Conservation (phyloP, 2,888 invertebrate genomes). For the Crematogaster levior region DNA sequence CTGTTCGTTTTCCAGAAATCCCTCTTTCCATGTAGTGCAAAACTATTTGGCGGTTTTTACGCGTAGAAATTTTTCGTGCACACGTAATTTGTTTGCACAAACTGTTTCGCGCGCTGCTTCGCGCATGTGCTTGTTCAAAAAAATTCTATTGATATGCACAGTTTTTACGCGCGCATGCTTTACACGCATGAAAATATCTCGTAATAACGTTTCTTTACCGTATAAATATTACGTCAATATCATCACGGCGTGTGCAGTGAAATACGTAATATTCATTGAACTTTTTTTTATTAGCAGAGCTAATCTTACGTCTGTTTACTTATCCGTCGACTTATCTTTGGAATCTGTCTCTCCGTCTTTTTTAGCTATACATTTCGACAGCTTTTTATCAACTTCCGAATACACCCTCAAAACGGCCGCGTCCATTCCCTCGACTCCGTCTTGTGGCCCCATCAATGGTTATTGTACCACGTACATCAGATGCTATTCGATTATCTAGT, state of each 20-base stretch:
- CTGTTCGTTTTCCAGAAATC: background rate
- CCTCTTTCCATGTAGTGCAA: background rate
- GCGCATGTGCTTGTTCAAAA: constrained; percentile 23
- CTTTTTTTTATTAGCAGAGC: background rate
- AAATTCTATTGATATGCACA: constrained; percentile 14
- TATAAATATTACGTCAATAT: constrained; percentile 30
- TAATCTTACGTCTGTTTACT: background rate
- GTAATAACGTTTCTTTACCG: background rate
- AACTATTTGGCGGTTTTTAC: constrained; percentile 27
- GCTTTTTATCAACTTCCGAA: constrained; percentile 54
- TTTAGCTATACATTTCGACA: background rate
- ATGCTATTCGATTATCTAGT: constrained; percentile 67
- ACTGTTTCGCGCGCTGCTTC: constrained; percentile 13
- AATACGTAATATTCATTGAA: constrained; percentile 5
- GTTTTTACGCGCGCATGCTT: constrained; percentile 17
- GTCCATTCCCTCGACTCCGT: constrained; percentile 18
- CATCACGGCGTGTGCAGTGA: background rate
- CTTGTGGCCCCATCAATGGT: constrained; percentile 53
- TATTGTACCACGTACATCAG: constrained; percentile 67
- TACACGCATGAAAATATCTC: constrained; percentile 16
- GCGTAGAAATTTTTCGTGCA: constrained; percentile 32
- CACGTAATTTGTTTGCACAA: constrained; percentile 30
- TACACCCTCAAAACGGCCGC: constrained; percentile 36
- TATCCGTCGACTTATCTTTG: background rate
- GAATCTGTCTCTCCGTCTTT: background rate